A percentile compares a stretch with the other conserved stretches of the same genome.
Conservation (phyloP, 2,797 vertebrate species). For the Acestrorhynchus altus region DNA sequence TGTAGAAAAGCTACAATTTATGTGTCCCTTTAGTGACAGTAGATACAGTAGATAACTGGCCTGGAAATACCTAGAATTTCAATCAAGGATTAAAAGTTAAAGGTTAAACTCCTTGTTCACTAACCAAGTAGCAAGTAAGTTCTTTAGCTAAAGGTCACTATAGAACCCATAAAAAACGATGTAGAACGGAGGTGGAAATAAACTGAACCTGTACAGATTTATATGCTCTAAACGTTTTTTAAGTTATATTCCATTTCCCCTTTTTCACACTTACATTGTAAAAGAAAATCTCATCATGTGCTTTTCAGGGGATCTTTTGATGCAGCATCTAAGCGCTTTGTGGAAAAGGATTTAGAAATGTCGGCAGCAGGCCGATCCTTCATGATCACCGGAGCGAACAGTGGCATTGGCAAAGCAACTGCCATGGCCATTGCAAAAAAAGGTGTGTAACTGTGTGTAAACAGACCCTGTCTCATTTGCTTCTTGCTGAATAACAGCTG, state of each 20-base stretch:
- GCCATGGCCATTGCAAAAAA: slow-evolving; percentile 80
- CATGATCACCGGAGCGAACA: slow-evolving; percentile 84
- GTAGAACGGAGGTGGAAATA: too few species aligned
- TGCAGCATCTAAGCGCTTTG: slow-evolving; percentile 76
- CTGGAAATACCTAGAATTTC: too few species aligned
- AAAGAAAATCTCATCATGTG: slow-evolving; percentile 23
- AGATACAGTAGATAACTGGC: too few species aligned
- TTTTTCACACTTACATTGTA: neutral
- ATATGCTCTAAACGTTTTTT: too few species aligned
- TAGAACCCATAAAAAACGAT: too few species aligned
- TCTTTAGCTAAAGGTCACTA: too few species aligned
- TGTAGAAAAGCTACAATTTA: too few species aligned
- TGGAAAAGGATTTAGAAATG: slow-evolving; percentile 81
- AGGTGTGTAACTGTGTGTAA: slow-evolving; percentile 65
- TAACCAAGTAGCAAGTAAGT: too few species aligned
- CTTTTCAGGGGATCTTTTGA: slow-evolving; percentile 73
- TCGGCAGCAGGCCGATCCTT: slow-evolving; percentile 77
- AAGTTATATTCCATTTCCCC: too few species aligned
- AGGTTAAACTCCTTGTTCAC: too few species aligned
- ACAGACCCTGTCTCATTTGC: neutral
- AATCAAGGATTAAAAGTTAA: too few species aligned
- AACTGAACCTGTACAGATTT: neutral
- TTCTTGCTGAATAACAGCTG: neutral
- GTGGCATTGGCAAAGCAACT: slow-evolving; percentile 80
- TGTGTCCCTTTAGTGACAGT: too few species aligned